These are phyloP conservation scores for Tribolium freemani DNA, from an alignment of 2,888 invertebrate genomes.

Conservation along the genomic window DNA sequence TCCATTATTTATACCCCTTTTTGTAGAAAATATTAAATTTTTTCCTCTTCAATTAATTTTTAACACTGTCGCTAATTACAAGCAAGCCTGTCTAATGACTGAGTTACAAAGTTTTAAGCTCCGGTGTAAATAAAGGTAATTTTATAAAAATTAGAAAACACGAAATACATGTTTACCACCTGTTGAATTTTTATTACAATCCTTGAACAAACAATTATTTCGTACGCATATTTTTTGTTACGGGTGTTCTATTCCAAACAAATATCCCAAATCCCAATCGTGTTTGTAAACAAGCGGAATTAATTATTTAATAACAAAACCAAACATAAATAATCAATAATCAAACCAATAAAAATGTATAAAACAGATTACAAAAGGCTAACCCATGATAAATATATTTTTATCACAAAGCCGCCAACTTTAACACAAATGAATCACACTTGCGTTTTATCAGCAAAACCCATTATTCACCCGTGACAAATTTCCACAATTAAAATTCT, in stretches of 20 bases:
- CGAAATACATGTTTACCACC: neutral
- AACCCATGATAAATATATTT: neutral
- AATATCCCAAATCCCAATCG: too few species aligned
- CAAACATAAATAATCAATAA: neutral
- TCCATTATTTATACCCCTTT: slow-evolving; percentile 5
- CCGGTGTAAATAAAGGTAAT: neutral
- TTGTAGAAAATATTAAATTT: neutral
- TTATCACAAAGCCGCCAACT: neutral
- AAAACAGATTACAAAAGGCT: neutral
- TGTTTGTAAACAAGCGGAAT: too few species aligned
- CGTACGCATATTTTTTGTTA: too few species aligned
- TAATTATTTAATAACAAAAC: too few species aligned
- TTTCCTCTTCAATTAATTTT: neutral
- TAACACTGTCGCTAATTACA: neutral
- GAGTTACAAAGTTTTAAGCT: neutral
- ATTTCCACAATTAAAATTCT: neutral
- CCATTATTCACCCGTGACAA: neutral
- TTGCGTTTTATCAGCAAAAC: neutral
- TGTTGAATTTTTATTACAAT: neutral
- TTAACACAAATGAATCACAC: neutral
- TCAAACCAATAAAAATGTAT: neutral
- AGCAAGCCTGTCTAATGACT: too few species aligned
- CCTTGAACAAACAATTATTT: too few species aligned
- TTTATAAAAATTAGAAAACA: neutral
- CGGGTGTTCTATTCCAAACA: too few species aligned